Conservation (phyloP, 2,113 vertebrate genomes). For the Catharus fuscescens region DNA sequence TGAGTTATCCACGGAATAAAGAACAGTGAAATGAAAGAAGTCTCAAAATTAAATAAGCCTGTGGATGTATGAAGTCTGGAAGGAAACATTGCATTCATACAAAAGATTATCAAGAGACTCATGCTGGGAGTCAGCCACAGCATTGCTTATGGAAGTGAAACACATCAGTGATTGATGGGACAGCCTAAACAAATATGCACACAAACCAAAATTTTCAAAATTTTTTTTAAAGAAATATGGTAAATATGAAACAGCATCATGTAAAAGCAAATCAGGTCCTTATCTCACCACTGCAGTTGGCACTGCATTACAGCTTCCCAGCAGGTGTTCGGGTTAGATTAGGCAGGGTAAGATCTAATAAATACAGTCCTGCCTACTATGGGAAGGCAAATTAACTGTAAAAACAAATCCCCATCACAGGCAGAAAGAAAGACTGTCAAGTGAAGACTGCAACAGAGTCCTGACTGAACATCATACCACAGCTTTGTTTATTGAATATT, state of each 20-base stretch:
- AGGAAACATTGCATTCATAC: not conserved
- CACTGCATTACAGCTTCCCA: slow-evolving; percentile 8
- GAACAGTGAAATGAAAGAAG: not conserved
- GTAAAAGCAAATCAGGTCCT: slow-evolving; percentile 32
- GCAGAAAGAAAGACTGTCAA: not conserved
- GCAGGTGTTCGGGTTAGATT: slow-evolving; percentile 35
- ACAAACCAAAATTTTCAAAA: not conserved
- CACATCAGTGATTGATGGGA: not conserved
- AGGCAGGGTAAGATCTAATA: not conserved
- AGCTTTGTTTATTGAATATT: not conserved
- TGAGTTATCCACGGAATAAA: not conserved
- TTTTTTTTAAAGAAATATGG: not conserved
- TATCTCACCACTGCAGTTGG: slow-evolving; percentile 5
- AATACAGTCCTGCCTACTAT: not conserved
- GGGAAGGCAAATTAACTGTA: slow-evolving; percentile 37
- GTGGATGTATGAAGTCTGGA: not conserved
- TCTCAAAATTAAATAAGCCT: not conserved
- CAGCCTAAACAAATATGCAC: slow-evolving; percentile 18
- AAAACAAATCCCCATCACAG: slow-evolving; percentile 18
- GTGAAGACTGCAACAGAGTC: not conserved
- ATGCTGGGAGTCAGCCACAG: not conserved
- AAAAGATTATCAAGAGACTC: not conserved
- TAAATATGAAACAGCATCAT: slow-evolving; percentile 46
- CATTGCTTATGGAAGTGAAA: not conserved
- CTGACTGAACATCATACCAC: not conserved